Percentiles rank a stretch among this genome's conserved stretches.
Evolutionary conservation across 2,113 vertebrate genomes (phyloP).

Genomic region (Tragelaphus buxtoni): DNA sequence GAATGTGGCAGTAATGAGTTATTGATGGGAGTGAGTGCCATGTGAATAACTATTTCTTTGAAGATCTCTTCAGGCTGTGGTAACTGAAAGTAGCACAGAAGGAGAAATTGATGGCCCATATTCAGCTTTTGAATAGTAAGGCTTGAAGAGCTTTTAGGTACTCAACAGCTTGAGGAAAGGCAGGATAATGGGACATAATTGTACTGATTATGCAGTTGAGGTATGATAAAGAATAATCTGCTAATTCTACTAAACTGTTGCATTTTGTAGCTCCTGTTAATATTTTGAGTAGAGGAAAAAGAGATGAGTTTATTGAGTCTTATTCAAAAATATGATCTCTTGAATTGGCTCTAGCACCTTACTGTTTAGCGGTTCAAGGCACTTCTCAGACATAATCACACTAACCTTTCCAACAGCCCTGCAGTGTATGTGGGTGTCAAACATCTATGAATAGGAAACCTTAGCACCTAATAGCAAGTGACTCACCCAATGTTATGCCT

Average conservation of each 20-base stretch:
- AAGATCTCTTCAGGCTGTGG: conserved; percentile 43
- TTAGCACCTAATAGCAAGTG: conserved; percentile 9
- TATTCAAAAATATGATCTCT: conserved; percentile 40
- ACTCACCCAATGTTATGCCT: conserved; percentile 14
- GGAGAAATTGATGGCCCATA: conserved; percentile 55
- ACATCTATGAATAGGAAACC: not conserved
- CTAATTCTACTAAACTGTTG: conserved; percentile 43
- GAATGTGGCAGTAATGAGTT: not conserved
- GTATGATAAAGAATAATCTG: conserved; percentile 51
- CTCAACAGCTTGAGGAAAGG: conserved; percentile 55
- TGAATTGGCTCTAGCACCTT: not conserved
- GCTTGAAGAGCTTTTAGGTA: conserved; percentile 62
- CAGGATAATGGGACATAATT: conserved; percentile 59
- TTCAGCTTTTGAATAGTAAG: conserved; percentile 57
- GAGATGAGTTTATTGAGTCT: conserved; percentile 26
- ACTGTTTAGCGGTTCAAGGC: not conserved
- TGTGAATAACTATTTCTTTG: conserved; percentile 44
- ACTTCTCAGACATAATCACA: not conserved
- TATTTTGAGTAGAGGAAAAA: conserved; percentile 44
- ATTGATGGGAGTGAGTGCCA: not conserved
- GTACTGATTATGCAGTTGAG: conserved; percentile 55
- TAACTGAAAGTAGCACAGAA: conserved; percentile 44
- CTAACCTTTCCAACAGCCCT: not conserved
- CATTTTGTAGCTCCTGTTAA: conserved; percentile 41
- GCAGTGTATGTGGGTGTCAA: conserved; percentile 19